A percentile compares a stretch with the other conserved stretches of the same genome.
Conservation (phyloP, 2,113 vertebrate species). For the Sceloporus undulatus region DNA sequence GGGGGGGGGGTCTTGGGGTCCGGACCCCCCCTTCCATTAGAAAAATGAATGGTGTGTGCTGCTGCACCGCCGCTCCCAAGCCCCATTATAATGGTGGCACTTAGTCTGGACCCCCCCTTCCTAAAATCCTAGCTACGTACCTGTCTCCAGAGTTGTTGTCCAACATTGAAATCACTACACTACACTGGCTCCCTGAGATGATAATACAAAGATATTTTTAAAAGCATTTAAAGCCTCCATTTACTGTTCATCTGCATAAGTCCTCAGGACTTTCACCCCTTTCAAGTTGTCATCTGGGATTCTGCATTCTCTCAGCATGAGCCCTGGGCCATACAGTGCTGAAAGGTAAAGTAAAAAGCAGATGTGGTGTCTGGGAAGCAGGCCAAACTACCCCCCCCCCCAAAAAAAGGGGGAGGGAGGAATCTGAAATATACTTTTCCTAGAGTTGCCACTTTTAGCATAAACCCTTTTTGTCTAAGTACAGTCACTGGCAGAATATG, state of each 20-base stretch:
- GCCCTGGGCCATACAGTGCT: neutral
- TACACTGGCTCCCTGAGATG: too few species aligned
- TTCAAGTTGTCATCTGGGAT: neutral
- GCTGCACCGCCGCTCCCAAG: too few species aligned
- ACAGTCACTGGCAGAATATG: neutral
- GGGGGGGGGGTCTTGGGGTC: too few species aligned
- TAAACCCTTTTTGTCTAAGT: neutral
- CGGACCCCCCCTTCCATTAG: too few species aligned
- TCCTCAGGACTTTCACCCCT: too few species aligned
- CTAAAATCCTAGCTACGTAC: too few species aligned
- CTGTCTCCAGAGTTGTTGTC: too few species aligned
- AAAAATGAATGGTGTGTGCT: too few species aligned
- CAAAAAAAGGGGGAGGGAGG: too few species aligned
- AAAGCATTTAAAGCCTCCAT: neutral
- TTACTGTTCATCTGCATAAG: neutral
- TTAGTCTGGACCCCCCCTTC: too few species aligned
- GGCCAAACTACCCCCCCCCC: slow-evolving; percentile 7
- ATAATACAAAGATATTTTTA: neutral
- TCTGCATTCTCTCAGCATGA: neutral
- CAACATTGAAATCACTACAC: too few species aligned
- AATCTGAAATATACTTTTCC: neutral
- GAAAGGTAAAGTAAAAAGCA: slow-evolving; percentile 29
- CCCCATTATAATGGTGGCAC: too few species aligned
- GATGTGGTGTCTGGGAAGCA: slow-evolving; percentile 17
- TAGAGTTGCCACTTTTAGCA: neutral